Evolutionary conservation across 2,888 invertebrate species (phyloP).

Genomic region (Erebia palarica): DNA sequence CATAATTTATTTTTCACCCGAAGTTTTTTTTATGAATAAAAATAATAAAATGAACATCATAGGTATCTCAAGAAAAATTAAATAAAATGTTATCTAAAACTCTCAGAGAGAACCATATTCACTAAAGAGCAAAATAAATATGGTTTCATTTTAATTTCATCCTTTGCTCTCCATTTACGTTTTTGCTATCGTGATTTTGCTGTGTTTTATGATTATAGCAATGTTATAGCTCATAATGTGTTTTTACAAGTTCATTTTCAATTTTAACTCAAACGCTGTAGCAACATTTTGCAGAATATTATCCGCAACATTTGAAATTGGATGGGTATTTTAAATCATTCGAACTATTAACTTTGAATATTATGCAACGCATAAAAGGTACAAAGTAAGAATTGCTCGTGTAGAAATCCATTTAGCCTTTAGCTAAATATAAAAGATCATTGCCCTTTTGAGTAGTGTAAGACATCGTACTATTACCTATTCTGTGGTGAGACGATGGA

Average conservation of each 20-base stretch:
- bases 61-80: background rate
- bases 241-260: slow-evolving; percentile 11
- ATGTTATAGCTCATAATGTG: slow-evolving; percentile 9
- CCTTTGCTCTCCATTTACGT: slow-evolving; percentile 18
- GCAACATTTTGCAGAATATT: slow-evolving; percentile 2
- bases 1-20: background rate
- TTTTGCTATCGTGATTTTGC: slow-evolving; percentile 13
- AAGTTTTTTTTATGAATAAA: background rate
- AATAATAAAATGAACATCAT: background rate
- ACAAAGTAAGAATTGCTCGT: no score
- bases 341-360: no score
- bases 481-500: no score
- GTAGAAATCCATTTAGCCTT: no score
- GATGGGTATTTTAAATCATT: background rate
- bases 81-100: background rate
- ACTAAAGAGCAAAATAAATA: slow-evolving; percentile 2
- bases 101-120: background rate
- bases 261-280: slow-evolving; percentile 20
- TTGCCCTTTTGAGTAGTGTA: no score
- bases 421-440: no score
- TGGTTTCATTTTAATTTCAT: slow-evolving; percentile 12
- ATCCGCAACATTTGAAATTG: background rate
- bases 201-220: slow-evolving; percentile 16
- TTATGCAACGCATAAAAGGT: no score
- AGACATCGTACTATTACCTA: no score